phyloP scores from a whole-genome alignment of 2,113 vertebrate species.

The Blennius ocellaris region DNA sequence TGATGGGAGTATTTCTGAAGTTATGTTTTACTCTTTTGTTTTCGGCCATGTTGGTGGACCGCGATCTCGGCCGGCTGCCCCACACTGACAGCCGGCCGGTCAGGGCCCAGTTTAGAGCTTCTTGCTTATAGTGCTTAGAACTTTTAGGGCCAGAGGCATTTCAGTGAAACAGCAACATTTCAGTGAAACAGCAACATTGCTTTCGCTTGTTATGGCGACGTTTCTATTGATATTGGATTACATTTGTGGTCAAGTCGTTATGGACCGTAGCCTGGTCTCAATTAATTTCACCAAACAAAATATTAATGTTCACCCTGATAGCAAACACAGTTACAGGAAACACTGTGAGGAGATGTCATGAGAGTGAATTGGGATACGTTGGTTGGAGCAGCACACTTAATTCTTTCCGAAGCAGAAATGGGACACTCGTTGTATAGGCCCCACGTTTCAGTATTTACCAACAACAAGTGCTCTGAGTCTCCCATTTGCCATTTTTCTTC shows the following conservation, averaged over 20 bases:
- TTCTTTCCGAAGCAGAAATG: constrained; percentile 38
- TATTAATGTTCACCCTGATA: constrained; percentile 57
- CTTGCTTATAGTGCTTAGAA: constrained; percentile 71
- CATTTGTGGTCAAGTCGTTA: constrained; percentile 60
- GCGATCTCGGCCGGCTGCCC: constrained; percentile 60
- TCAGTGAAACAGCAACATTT: constrained; percentile 18
- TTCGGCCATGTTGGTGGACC: constrained; percentile 70
- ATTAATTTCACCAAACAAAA: constrained; percentile 59
- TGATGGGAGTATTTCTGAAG: constrained; percentile 78
- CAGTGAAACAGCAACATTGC: constrained; percentile 62
- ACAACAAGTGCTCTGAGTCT: constrained; percentile 63
- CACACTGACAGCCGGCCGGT: constrained; percentile 33
- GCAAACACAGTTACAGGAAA: constrained; percentile 69
- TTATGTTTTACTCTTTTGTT: constrained; percentile 72
- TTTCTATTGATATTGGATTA: constrained; percentile 62
- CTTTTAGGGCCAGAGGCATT: constrained; percentile 73
- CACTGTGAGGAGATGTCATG: constrained; percentile 73
- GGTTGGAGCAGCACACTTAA: constrained; percentile 55
- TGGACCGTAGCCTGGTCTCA: constrained; percentile 59
- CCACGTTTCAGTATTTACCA: constrained; percentile 56
- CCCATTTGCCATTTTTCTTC: constrained; percentile 66
- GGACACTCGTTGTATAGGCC: constrained; percentile 43
- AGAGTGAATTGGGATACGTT: constrained; percentile 63
- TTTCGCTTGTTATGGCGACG: constrained; percentile 47
- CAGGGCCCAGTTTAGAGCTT: constrained; percentile 67